Evolutionary conservation across 2,797 vertebrate genomes (phyloP).

Genomic region (Spinibarbus caldwelli): DNA sequence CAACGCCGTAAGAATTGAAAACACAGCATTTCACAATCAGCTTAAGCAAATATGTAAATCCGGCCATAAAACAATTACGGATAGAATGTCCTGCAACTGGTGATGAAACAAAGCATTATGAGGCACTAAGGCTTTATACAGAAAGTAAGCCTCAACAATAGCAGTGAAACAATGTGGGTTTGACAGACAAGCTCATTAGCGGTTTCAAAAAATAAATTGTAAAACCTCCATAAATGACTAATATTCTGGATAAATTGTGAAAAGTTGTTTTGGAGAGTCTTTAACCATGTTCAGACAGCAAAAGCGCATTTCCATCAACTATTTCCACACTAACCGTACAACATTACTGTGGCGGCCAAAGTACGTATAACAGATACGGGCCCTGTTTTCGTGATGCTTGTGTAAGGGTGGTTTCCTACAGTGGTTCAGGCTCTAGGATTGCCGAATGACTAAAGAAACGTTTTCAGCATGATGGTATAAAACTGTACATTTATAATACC

Average conservation of each 20-base stretch:
- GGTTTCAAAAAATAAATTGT: not conserved
- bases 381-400: not conserved
- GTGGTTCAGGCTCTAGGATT: no score
- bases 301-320: not conserved
- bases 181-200: slow-evolving; percentile 36
- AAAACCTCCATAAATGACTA: slow-evolving; percentile 9
- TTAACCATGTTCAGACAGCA: not conserved
- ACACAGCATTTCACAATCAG: slow-evolving; percentile 30
- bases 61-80: slow-evolving; percentile 7
- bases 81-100: slow-evolving; percentile 27
- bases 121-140: not conserved
- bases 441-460: no score
- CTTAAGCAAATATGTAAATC: slow-evolving; percentile 47
- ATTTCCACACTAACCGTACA: not conserved
- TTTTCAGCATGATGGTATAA: no score
- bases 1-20: not conserved
- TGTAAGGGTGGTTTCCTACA: no score
- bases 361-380: not conserved
- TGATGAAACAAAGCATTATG: slow-evolving; percentile 42
- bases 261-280: slow-evolving; percentile 1
- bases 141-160: slow-evolving; percentile 19
- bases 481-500: no score
- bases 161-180: slow-evolving; percentile 29
- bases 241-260: not conserved
- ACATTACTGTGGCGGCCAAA: not conserved